These are phyloP conservation scores for Drosophila phalerata DNA, from an alignment of 2,888 invertebrate species.

Conservation along the genomic window DNA sequence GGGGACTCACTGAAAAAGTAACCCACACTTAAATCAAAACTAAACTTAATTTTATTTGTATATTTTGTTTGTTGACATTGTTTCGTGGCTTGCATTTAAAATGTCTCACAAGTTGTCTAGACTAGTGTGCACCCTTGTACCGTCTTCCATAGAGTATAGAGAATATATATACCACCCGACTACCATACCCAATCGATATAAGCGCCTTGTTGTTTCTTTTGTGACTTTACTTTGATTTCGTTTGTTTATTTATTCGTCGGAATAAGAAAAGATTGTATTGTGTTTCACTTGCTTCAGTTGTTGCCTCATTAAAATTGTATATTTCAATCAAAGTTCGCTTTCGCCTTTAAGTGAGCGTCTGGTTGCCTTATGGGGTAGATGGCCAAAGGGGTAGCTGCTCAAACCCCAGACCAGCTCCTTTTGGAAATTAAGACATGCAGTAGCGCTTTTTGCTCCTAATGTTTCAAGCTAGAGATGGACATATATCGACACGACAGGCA, in stretches of 20 bases:
- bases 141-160: not conserved
- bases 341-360: slow-evolving; percentile 35
- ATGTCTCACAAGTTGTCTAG: slow-evolving; percentile 59
- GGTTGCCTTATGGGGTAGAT: not conserved
- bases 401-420: too few relatives aligned
- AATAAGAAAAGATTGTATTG: slow-evolving; percentile 54
- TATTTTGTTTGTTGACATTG: slow-evolving; percentile 50
- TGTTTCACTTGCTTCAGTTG: slow-evolving; percentile 51
- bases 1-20: not conserved
- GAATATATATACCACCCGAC: not conserved
- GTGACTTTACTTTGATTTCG: slow-evolving; percentile 59
- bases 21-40: not conserved
- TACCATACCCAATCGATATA: slow-evolving; percentile 33
- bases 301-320: slow-evolving; percentile 80
- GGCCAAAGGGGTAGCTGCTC: slow-evolving; percentile 27
- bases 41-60: slow-evolving; percentile 34
- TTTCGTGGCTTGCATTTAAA: slow-evolving; percentile 56
- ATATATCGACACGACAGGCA: not conserved
- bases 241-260: slow-evolving; percentile 60
- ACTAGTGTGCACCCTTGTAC: slow-evolving; percentile 25
- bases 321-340: slow-evolving; percentile 79
- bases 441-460: not conserved
- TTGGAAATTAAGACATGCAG: slow-evolving; percentile 16
- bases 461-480: not conserved
- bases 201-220: slow-evolving; percentile 32